Base-by-base conservation (phyloP, 1,140 invertebrate genomes). In the Hyphantria cunea region DNA sequence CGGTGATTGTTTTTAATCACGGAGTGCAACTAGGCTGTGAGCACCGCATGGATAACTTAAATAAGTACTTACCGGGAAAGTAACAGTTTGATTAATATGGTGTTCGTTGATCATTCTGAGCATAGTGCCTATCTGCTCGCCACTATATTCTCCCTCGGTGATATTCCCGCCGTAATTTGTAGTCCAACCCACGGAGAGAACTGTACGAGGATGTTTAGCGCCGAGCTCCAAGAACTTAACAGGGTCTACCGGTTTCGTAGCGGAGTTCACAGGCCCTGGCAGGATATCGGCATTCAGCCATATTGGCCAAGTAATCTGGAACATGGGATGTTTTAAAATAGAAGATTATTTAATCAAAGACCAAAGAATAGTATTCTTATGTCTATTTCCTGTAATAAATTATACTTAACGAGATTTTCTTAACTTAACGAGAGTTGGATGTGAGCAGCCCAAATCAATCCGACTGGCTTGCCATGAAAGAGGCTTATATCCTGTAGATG, bases 241-340 rank as follows among this genome's bases (percentile, higher is more conserved):
- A 0, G 95, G 86, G 80, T 97, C 93, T 0, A 98, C 94, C 1
- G 94, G 93, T 25, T 78, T 90, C 0, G 69, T 78, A 2, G 82
- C 90, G 0, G 93, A 91, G 59, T 95, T 93, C 8, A 95, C 93
- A 0, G 97, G 97, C 0, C 97, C 97, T 13, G 91, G 78, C 0
- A 98, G 82, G 49, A 98, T 96, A 80, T 98, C 96, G 0, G 97
- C 97, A 82, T 98, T 98, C 45, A 98, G 83, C 95, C 96, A 97
- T n/a, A 98, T 78, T 0, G 96, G 96, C 70, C 94, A 93, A 0
- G 87, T 92, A 47, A 95, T 84, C 95, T 96, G 80, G 85, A 69
- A 60, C 0, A 32, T n/a, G n/a, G n/a, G n/a, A n/a, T n/a, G n/a
- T n/a, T n/a, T n/a, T n/a, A n/a, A n/a, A n/a, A n/a, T n/a, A n/a